Evolutionary conservation across 2,888 invertebrate species (phyloP).

Genomic region (Hirudinaria manillensis): DNA sequence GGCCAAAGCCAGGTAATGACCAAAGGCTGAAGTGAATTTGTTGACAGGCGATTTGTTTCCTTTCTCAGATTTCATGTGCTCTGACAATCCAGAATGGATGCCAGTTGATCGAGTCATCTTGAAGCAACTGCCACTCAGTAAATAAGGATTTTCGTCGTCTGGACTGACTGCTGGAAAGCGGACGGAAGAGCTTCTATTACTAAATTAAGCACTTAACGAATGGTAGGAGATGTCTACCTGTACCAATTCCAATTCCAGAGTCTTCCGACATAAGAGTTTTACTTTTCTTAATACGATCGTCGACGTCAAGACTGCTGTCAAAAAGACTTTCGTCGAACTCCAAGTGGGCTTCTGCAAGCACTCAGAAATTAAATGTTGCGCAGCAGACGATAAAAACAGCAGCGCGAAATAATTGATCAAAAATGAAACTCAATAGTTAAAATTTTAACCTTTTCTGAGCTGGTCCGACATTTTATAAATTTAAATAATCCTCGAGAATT

Average conservation of each 20-base stretch:
- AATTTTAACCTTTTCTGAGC: too few relatives aligned
- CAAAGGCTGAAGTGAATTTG: conserved; percentile 11
- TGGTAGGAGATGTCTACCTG: neutral
- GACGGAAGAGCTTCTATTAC: neutral
- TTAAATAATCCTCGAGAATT: too few relatives aligned
- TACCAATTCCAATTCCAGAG: conserved; percentile 23
- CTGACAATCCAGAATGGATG: conserved; percentile 25
- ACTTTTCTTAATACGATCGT: conserved; percentile 25
- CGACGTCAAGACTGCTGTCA: neutral
- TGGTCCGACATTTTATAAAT: too few relatives aligned
- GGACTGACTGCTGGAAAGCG: conserved; percentile 1
- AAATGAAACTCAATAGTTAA: too few relatives aligned
- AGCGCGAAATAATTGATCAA: neutral
- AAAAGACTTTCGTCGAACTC: neutral
- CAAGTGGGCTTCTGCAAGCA: neutral
- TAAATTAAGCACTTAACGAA: neutral
- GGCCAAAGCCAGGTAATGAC: conserved; percentile 12
- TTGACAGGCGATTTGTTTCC: neutral
- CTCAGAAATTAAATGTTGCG: neutral
- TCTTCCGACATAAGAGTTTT: conserved; percentile 30
- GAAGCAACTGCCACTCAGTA: neutral
- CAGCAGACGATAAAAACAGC: neutral
- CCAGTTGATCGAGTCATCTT: conserved; percentile 25
- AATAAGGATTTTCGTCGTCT: conserved; percentile 19
- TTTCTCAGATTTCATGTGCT: neutral